A percentile compares a stretch with the other conserved stretches of the same genome.
Conservation (phyloP, 92 coral and sea anemone genomes). For the Porites evermanni region DNA sequence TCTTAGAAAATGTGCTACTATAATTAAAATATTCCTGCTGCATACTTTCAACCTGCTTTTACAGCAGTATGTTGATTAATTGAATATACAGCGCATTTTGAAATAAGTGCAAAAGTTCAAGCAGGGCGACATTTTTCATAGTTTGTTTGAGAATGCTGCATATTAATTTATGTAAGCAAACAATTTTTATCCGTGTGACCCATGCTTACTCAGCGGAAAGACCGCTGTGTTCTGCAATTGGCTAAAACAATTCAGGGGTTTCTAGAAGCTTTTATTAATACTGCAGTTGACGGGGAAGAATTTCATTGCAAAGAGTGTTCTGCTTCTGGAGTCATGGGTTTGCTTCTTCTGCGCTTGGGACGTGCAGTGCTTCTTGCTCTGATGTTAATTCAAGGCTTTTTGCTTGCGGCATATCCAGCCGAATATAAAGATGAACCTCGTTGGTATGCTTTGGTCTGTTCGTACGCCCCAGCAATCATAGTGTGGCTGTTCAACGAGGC, state of each 20-base stretch:
- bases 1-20: no score
- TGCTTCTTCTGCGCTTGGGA: neutral
- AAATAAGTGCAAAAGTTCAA: no score
- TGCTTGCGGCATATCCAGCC: constrained; percentile 19
- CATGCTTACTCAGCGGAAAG: no score
- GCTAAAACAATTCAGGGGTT: no score
- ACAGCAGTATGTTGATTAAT: no score
- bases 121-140: neutral
- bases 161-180: neutral
- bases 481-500: neutral
- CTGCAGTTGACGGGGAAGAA: no score
- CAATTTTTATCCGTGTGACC: neutral
- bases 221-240: no score
- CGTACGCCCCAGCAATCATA: neutral
- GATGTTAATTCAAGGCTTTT: neutral
- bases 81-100: no score
- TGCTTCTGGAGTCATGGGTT: neutral
- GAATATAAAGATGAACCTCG: neutral
- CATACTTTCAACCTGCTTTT: no score
- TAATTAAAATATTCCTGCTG: no score
- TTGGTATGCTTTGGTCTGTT: neutral
- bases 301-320: neutral
- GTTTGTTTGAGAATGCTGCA: constrained; percentile 25
- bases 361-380: neutral
- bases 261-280: no score